These are phyloP conservation scores for Phyllotis vaccarum DNA, from an alignment of 2,797 vertebrate genomes.

Conservation along the genomic window DNA sequence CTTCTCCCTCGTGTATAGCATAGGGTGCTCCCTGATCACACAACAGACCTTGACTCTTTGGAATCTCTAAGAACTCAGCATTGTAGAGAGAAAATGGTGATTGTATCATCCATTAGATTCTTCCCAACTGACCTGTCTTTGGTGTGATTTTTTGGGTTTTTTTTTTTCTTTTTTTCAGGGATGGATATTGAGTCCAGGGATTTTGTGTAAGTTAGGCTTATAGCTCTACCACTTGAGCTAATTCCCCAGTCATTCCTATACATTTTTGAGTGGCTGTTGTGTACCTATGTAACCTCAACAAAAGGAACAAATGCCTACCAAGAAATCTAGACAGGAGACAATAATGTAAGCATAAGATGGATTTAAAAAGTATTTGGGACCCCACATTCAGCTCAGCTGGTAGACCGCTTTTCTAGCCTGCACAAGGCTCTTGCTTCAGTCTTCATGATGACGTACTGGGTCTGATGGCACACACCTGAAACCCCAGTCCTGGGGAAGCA, in stretches of 20 bases:
- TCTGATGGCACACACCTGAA: background rate
- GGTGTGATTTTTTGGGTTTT: background rate
- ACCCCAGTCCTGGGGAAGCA: background rate
- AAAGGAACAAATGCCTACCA: background rate
- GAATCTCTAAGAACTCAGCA: background rate
- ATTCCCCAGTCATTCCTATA: background rate
- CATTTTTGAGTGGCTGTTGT: background rate
- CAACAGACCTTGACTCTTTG: background rate
- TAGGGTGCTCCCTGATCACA: background rate
- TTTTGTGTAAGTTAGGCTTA: background rate
- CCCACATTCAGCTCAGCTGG: background rate
- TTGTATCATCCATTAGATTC: background rate
- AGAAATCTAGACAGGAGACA: conserved; percentile 23
- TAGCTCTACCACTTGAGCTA: background rate
- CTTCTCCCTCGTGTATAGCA: background rate
- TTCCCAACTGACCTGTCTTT: background rate
- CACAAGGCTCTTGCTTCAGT: background rate
- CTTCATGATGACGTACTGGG: background rate
- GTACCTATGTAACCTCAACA: background rate
- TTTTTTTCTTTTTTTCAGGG: background rate
- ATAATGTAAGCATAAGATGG: conserved; percentile 5
- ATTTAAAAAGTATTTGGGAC: background rate
- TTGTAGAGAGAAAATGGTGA: conserved; percentile 24
- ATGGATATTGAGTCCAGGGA: background rate
- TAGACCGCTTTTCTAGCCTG: background rate